Evolutionary conservation across 2,113 vertebrate genomes (phyloP), one percentile per base, ranked within the genome.

Genomic region (Pelodiscus sinensis): DNA sequence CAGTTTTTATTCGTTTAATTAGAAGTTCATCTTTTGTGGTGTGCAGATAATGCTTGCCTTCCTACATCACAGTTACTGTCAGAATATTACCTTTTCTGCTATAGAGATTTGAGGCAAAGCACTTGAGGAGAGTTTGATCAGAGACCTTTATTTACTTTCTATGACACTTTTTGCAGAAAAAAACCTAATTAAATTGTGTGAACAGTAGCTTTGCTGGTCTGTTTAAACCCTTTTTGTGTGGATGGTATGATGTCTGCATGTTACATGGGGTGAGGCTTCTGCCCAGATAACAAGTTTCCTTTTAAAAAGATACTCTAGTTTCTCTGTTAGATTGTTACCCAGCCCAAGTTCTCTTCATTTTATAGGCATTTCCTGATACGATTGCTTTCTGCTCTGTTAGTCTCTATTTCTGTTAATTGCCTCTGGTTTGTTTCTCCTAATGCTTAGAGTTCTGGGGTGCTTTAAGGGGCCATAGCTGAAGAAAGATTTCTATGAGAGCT

Each of bases 191-290:
- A 91, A 44, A 57, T 81, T 94, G 87, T 0, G 1, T 58, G 73
- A 87, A 52, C 0, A 0, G 16, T 60, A 0, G 0, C 25, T 0
- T 79, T 94, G 56, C 52, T 57, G 7, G 54, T 52, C 79, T 81
- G 52, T 81, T 35, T 81, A 56, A 56, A 81, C 19, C 55, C 8
- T 35, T 54, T 79, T 79, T 12, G 21, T n/a, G 44, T 77, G 8
- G 7, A 50, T 50, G 24, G 73, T 13, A 38, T 44, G 22, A 10
- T 75, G 11, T 44, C 35, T 44, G 71, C 11, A 75, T 6, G 12
- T 13, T 44, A 50, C 86, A 83, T 29, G 18, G 35, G 50, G 31
- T 80, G 58, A 16, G 0, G 0, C 50, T 55, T 84, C 90, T 77
- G 86, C 35, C 51, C 62, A 55, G 62, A 25, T 73, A 14, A 56